Evolutionary conservation across 2,797 vertebrate species (phyloP).

Genomic region (Babyrousa celebensis): DNA sequence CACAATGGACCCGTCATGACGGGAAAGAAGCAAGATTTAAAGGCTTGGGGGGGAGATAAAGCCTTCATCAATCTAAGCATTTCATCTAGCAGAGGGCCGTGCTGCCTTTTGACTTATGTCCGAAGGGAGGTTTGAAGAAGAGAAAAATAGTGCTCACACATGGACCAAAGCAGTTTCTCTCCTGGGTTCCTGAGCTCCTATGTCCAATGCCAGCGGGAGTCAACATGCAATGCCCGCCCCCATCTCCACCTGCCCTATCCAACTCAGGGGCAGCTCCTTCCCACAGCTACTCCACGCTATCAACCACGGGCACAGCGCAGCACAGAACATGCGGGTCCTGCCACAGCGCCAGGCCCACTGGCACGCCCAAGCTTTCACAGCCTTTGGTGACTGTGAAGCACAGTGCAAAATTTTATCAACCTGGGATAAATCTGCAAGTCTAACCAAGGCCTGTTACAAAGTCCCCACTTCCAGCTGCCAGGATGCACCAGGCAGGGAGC

Average conservation of each 20-base stretch:
- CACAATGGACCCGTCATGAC: background rate
- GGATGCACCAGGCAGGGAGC: background rate
- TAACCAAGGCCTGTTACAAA: background rate
- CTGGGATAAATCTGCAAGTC: background rate
- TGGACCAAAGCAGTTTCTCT: background rate
- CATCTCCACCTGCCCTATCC: background rate
- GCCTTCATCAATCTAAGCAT: background rate
- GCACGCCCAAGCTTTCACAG: accelerated
- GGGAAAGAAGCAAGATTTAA: background rate
- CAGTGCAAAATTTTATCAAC: background rate
- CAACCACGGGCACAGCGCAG: background rate
- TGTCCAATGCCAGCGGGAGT: background rate
- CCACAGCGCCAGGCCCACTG: accelerated
- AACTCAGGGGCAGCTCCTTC: background rate
- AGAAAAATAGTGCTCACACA: background rate
- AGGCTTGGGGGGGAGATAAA: background rate
- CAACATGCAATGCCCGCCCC: background rate
- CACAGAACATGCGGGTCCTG: background rate
- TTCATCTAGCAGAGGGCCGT: background rate
- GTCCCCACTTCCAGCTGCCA: background rate
- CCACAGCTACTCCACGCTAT: accelerated
- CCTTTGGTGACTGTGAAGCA: background rate
- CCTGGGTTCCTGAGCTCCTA: background rate
- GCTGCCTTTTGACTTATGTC: background rate
- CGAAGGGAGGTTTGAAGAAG: background rate